Percentiles rank a stretch among this genome's conserved stretches.
Evolutionary conservation across 2,113 vertebrate species (phyloP).

Genomic region (Podiceps cristatus): DNA sequence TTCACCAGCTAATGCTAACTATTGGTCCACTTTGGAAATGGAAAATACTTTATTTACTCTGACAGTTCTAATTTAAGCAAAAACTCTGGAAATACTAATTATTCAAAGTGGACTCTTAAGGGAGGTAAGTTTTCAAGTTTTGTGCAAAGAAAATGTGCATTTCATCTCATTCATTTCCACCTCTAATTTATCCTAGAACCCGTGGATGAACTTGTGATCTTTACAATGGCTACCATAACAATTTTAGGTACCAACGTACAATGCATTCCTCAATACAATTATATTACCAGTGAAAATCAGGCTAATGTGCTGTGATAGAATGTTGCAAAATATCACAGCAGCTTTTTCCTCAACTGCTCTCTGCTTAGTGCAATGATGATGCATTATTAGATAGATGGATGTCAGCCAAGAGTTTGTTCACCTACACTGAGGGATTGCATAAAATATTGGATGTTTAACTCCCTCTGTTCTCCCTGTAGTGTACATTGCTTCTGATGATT

Average conservation of each 20-base stretch:
- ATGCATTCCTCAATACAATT: neutral
- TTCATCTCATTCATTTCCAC: neutral
- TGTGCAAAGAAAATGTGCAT: neutral
- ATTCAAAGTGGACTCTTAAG: neutral
- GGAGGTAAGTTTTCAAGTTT: neutral
- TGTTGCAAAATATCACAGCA: neutral
- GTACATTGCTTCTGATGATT: neutral
- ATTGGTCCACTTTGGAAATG: neutral
- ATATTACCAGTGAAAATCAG: neutral
- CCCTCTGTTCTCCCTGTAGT: neutral
- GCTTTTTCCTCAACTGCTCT: neutral
- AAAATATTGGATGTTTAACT: neutral
- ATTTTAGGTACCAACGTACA: neutral
- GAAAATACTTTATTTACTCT: neutral
- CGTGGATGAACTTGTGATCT: neutral
- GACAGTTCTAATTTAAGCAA: neutral
- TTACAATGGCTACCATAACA: neutral
- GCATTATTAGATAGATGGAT: neutral
- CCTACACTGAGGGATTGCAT: neutral
- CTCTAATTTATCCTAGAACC: neutral
- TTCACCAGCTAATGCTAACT: neutral
- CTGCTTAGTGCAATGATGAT: neutral
- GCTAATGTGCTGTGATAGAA: neutral
- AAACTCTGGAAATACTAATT: neutral
- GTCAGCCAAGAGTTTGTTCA: neutral